Evolutionary conservation across 1,140 invertebrate species (phyloP).

Genomic region (Centruroides vittatus): DNA sequence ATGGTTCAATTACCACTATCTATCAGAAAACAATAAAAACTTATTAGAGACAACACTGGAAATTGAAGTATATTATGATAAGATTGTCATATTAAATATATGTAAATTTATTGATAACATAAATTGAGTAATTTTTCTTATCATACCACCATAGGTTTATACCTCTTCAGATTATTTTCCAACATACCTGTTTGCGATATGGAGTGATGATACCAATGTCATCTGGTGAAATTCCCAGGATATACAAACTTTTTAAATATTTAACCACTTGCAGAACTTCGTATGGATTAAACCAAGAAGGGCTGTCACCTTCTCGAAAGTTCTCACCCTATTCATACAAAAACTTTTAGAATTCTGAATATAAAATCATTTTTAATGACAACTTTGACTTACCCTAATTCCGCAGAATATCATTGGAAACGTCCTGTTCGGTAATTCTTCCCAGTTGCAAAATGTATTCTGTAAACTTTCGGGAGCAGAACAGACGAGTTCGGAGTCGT

Average conservation of each 20-base stretch:
- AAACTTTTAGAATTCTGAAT: too few relatives aligned
- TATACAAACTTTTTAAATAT: slow-evolving; percentile 42
- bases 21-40: too few relatives aligned
- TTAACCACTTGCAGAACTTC: slow-evolving; percentile 48
- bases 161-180: not conserved
- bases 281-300: slow-evolving; percentile 77
- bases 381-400: slow-evolving; percentile 33
- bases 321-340: slow-evolving; percentile 43
- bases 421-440: slow-evolving; percentile 29
- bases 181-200: slow-evolving; percentile 68
- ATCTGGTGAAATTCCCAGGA: slow-evolving; percentile 41
- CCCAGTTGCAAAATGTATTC: slow-evolving; percentile 28
- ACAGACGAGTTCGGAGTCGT: slow-evolving; percentile 47
- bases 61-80: too few relatives aligned
- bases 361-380: not conserved
- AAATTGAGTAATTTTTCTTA: too few relatives aligned
- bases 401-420: slow-evolving; percentile 71
- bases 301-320: slow-evolving; percentile 51
- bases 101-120: too few relatives aligned
- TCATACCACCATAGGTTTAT: too few relatives aligned
- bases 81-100: too few relatives aligned
- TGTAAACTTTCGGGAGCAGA: not conserved
- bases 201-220: slow-evolving; percentile 88
- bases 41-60: too few relatives aligned
- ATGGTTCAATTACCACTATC: too few relatives aligned